A percentile compares a stretch with the other conserved stretches of the same genome.
Conservation (phyloP, 30 jellyfish, hydroid and myxozoan species). For the Aurelia coerulea region DNA sequence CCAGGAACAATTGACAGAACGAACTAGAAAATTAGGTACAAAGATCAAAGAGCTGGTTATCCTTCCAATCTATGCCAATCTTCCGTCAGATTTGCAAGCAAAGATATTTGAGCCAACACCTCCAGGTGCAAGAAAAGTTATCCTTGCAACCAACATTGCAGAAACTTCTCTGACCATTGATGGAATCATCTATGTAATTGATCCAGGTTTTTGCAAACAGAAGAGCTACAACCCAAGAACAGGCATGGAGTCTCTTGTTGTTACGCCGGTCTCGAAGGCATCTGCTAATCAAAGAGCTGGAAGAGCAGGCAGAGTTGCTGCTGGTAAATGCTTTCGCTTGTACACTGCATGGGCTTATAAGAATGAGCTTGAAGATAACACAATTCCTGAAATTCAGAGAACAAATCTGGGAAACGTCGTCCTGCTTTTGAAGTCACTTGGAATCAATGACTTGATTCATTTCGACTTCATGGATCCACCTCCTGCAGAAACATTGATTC, state of each 20-base stretch:
- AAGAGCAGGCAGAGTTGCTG: conserved; percentile 99
- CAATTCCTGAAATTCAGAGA: conserved; percentile 99
- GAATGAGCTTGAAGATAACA: conserved; percentile 98
- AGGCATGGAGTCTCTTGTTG: conserved; percentile 99
- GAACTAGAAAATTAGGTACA: conserved; percentile 91
- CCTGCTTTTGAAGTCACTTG: conserved; percentile 91
- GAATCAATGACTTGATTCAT: conserved; percentile 96
- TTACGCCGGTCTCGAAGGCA: conserved; percentile 99
- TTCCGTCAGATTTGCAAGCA: conserved; percentile 99
- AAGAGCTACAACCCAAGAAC: conserved; percentile 99
- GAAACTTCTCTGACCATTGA: no score
- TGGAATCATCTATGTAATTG: no score
- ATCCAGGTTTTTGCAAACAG: conserved; percentile 95
- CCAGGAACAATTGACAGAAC: conserved; percentile 89
- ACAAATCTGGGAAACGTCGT: conserved; percentile 99
- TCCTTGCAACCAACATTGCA: conserved; percentile 83
- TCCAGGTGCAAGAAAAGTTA: conserved; percentile 99
- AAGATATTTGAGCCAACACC: conserved; percentile 99
- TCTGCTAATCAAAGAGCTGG: conserved; percentile 99
- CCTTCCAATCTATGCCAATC: conserved; percentile 96
- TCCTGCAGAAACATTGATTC: conserved; percentile 98
- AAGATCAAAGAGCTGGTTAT: conserved; percentile 90
- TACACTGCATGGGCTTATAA: conserved; percentile 99
- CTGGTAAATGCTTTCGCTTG: conserved; percentile 99
- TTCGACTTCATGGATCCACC: conserved; percentile 99